phyloP scores from a whole-genome alignment of 2,888 invertebrate species.

The Adelphocoris suturalis region DNA sequence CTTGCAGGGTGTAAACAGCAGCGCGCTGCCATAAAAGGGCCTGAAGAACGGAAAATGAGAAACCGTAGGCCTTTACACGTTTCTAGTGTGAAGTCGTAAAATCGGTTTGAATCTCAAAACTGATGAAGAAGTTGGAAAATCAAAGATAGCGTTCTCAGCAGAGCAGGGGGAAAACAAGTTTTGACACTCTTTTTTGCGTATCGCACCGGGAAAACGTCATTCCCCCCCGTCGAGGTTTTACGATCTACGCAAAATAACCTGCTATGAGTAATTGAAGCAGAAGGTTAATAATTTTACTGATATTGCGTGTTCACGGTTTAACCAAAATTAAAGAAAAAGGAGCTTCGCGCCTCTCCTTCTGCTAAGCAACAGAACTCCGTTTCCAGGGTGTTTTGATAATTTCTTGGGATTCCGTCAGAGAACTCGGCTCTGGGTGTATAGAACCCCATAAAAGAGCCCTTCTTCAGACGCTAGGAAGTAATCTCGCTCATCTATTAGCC shows the following conservation, averaged over 20 bases:
- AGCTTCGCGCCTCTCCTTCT: background rate
- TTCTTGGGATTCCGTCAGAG: background rate
- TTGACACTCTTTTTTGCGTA: constrained; percentile 35
- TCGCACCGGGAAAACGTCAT: background rate
- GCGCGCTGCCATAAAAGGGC: background rate
- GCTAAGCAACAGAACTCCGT: background rate
- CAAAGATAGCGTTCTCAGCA: constrained; percentile 18
- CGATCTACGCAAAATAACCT: constrained; percentile 27
- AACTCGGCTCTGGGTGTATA: background rate
- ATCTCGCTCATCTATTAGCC: constrained; percentile 18
- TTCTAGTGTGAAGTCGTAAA: constrained; percentile 46
- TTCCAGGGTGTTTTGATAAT: background rate
- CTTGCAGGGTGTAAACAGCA: constrained; percentile 32
- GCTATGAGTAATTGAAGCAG: background rate
- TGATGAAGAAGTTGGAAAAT: constrained; percentile 19
- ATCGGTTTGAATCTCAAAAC: constrained; percentile 37
- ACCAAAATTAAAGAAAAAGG: constrained; percentile 31
- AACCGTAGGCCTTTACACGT: constrained; percentile 38
- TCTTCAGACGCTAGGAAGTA: background rate
- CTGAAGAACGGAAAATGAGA: constrained; percentile 32
- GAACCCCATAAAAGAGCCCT: constrained; percentile 5
- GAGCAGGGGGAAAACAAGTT: background rate
- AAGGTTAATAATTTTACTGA: constrained; percentile 14
- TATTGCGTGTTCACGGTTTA: constrained; percentile 32
- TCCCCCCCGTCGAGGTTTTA: background rate